Base-by-base conservation (phyloP, 2,888 invertebrate genomes). In the Therioaphis trifolii region DNA sequence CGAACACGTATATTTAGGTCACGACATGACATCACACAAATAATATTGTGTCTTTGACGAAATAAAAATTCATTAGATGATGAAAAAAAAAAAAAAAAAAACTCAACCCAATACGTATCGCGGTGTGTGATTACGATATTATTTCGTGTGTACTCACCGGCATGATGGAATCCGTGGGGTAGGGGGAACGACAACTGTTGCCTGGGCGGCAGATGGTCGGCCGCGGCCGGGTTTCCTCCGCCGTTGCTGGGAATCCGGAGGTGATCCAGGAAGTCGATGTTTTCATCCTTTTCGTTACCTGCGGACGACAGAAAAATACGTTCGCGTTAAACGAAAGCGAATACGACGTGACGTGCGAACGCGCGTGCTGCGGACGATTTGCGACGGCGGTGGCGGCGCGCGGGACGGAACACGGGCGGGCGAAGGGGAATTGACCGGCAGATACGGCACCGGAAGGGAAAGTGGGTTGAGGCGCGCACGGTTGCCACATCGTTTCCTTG, bases 391-490 rank as follows among this genome's bases (percentile, higher is more conserved):
- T 21, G 12, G 18, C 5, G 15, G 58, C 3, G 14, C 11, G 43
- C 14, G 27, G 15, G 69, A 14, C n/a, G n/a, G 46, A 4, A 11
- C 40, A 24, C n/a, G 35, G 21, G 35, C 9, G 35, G 40, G 18
- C 24, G 78, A 52, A 24, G 78, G 68, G 78, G 68, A 79, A 74
- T 63, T 74, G 82, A 74, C 82, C 82, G 75, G 35, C 75, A 55
- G 55, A 82, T 82, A 84, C 84, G 66, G 74, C 85, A 85, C 85
- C 85, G 85, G 85, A 85, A 85, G 85, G 85, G 85, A 85, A 85
- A 85, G 85, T 85, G 85, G 85, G 85, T 85, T 85, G 85, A 84
- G 79, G 85, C 58, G 71, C 80, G 61, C 85, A 85, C 85, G 63
- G 84, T 85, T 85, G 85, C 85, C 85, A 84, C 77, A 84, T 84